Evolutionary conservation across 2,797 vertebrate species (phyloP).

Genomic region (Sebastolobus altivelis): DNA sequence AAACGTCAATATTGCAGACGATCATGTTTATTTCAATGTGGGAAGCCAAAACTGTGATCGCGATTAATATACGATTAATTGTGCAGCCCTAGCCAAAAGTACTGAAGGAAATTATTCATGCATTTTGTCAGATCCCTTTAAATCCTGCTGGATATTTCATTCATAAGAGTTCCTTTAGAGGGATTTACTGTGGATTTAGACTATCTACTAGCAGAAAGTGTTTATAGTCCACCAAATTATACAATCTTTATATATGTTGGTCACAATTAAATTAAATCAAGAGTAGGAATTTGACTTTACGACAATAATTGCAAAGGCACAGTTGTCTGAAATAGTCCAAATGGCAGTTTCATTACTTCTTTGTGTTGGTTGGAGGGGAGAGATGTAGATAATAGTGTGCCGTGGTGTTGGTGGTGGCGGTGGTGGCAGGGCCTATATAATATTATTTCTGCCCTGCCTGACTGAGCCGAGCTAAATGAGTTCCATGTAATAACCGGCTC

Average conservation of each 20-base stretch:
- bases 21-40: too few relatives aligned
- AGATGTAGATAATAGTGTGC: slow-evolving; percentile 65
- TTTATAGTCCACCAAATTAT: slow-evolving; percentile 31
- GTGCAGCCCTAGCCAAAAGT: slow-evolving; percentile 16
- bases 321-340: slow-evolving; percentile 37
- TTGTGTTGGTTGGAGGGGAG: slow-evolving; percentile 43
- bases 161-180: slow-evolving; percentile 45
- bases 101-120: slow-evolving; percentile 39
- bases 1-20: too few relatives aligned
- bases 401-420: slow-evolving; percentile 47
- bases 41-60: too few relatives aligned
- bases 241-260: slow-evolving; percentile 10
- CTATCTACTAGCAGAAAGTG: slow-evolving; percentile 32
- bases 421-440: slow-evolving; percentile 67
- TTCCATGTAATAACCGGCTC: slow-evolving; percentile 81
- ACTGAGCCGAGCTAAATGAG: slow-evolving; percentile 84
- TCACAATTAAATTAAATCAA: slow-evolving; percentile 29
- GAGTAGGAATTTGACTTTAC: neutral
- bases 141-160: slow-evolving; percentile 36
- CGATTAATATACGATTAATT: too few relatives aligned
- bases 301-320: neutral
- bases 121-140: slow-evolving; percentile 46
- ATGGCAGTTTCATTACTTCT: slow-evolving; percentile 43
- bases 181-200: slow-evolving; percentile 51
- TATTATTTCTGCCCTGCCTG: slow-evolving; percentile 83